These are phyloP conservation scores for Noctua fimbriata DNA, from an alignment of 2,888 invertebrate species.

Conservation along the genomic window DNA sequence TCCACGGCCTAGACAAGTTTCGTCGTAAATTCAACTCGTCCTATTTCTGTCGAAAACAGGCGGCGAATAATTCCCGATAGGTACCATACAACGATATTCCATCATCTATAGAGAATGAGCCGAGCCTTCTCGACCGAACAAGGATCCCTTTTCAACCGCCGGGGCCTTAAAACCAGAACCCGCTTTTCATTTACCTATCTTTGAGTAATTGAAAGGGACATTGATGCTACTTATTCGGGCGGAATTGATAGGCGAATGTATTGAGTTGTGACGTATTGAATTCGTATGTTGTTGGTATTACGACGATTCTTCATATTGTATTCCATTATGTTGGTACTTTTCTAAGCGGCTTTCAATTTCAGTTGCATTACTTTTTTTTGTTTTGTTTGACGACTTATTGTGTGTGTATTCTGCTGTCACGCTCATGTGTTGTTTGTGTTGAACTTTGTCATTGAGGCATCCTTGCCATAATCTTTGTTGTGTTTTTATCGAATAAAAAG, in stretches of 20 bases:
- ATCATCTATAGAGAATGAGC: conserved; percentile 83
- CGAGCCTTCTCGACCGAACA: conserved; percentile 78
- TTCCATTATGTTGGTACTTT: conserved; percentile 49
- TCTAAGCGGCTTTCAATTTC: conserved; percentile 54
- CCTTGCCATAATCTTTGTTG: not conserved
- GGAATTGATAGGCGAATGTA: conserved; percentile 83
- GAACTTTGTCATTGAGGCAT: not conserved
- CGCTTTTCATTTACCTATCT: conserved; percentile 86
- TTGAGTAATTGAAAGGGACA: conserved; percentile 86
- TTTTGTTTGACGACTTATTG: conserved; percentile 32
- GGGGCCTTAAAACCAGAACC: conserved; percentile 82
- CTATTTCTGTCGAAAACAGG: conserved; percentile 80
- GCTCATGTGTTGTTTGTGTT: not conserved
- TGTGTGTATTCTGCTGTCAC: not conserved
- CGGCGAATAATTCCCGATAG: conserved; percentile 80
- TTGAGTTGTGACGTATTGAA: conserved; percentile 76
- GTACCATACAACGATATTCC: conserved; percentile 82
- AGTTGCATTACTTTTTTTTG: conserved; percentile 39
- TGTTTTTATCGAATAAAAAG: too few relatives aligned
- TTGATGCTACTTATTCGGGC: conserved; percentile 82
- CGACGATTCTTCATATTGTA: conserved; percentile 56
- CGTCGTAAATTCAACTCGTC: conserved; percentile 75
- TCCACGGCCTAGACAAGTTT: conserved; percentile 56
- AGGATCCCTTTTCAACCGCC: conserved; percentile 80
- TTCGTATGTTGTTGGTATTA: conserved; percentile 63